Evolutionary conservation across 2,797 vertebrate genomes (phyloP), one percentile per base, ranked within the genome.

Genomic region (Gymnoscopelus microlampas): DNA sequence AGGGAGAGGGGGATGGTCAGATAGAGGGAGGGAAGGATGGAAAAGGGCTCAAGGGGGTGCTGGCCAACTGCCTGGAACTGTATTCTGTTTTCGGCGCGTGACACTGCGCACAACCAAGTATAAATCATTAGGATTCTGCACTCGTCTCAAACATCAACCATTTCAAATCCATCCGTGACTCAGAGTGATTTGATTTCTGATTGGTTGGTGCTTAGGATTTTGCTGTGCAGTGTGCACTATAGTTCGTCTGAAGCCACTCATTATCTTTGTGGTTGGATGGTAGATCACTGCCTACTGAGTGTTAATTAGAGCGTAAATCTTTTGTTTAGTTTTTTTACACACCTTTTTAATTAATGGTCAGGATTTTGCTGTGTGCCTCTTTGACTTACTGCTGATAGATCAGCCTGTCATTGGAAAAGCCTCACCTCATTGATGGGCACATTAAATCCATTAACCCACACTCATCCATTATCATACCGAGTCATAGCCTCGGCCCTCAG

Each of bases 11-110:
- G 14, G 60, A 39, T 23, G 57, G 15, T 10, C 19, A n/a, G 50
- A 56, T 44, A 24, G 24, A 50, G 63, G 7, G 65, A 70, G 72
- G 24, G 67, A 80, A 59, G 68, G 58, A 48, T 64, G 24, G 15
- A 70, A 70, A 71, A 74, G 57, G 57, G 59, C 67, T 73, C 73
- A 58, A 68, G 59, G 71, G 82, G 67, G 72, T 78, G 56, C 63
- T 84, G 84, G 81, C 80, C 15, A 29, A 64, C 67, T 49, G 74
- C 87, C 86, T 50, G 10, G 79, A 23, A 63, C 66, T 74, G 64
- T 68, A 81, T 49, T 50, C 19, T 19, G 19, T 19, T 29, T 29
- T 29, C 2, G 26, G 26, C 3, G 26, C 2, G 26, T 2, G 3
- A 29, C 26, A 29, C 26, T 29, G 26, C 2, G 3, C 26, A 29